Evolutionary conservation across 2,888 invertebrate species (phyloP).

Genomic region (Callosobruchus maculatus): DNA sequence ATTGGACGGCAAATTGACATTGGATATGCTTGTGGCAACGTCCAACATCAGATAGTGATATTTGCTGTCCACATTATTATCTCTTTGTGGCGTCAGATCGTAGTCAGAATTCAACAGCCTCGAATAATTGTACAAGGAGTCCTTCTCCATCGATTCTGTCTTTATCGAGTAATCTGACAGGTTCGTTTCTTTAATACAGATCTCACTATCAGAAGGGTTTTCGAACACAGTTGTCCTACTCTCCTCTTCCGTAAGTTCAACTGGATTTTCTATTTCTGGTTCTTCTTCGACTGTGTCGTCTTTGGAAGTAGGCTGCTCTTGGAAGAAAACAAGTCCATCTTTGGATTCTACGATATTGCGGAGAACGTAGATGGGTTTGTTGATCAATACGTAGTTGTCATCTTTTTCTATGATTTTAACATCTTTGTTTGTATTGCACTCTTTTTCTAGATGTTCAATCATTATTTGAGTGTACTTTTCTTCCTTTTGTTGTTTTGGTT

Average conservation of each 20-base stretch:
- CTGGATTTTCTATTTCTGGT: neutral
- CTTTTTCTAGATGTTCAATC: neutral
- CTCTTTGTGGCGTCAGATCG: constrained; percentile 12
- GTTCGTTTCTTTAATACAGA: neutral
- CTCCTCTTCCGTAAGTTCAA: neutral
- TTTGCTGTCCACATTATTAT: constrained; percentile 1
- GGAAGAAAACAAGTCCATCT: neutral
- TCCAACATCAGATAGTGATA: constrained; percentile 8
- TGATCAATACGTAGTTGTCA: neutral
- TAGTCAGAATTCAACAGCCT: constrained; percentile 9
- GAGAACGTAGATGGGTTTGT: neutral
- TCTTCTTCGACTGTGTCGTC: neutral
- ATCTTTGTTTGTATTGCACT: neutral
- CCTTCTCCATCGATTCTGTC: neutral
- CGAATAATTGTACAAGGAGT: neutral
- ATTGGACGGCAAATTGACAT: constrained; percentile 1
- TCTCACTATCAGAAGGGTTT: neutral
- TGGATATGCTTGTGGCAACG: constrained; percentile 9
- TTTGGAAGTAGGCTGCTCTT: neutral
- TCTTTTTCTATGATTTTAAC: neutral
- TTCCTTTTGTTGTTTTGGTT: neutral
- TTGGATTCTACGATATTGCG: neutral
- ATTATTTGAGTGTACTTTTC: neutral
- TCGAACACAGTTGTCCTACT: neutral
- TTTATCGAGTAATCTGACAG: neutral